Percentiles rank a stretch among this genome's conserved stretches.
Conservation (phyloP, 2,888 invertebrate species). For the Eretmocerus hayati region DNA sequence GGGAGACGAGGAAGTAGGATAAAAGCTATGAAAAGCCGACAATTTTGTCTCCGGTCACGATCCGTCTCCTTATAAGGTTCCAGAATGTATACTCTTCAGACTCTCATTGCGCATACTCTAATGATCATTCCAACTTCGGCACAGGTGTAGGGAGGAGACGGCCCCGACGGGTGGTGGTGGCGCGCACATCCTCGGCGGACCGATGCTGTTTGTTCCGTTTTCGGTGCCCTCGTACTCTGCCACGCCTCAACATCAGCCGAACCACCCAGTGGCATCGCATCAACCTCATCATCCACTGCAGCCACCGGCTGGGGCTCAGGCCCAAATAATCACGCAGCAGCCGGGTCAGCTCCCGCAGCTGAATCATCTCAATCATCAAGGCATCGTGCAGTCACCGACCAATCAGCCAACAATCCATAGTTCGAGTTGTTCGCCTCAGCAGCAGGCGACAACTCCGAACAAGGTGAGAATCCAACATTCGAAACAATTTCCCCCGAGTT, state of each 20-base stretch:
- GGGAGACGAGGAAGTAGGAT: too few relatives aligned
- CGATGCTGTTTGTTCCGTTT: slow-evolving; percentile 48
- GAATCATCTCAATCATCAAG: slow-evolving; percentile 44
- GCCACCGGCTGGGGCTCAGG: slow-evolving; percentile 23
- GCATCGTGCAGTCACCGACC: slow-evolving; percentile 33
- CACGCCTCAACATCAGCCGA: slow-evolving; percentile 43
- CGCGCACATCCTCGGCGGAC: slow-evolving; percentile 47
- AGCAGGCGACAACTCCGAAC: slow-evolving; percentile 43
- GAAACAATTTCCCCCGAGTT: too few relatives aligned
- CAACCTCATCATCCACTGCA: slow-evolving; percentile 37
- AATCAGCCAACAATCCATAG: slow-evolving; percentile 39
- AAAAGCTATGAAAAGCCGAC: too few relatives aligned
- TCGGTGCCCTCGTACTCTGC: slow-evolving; percentile 46
- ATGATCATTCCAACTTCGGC: too few relatives aligned
- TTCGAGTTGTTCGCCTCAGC: slow-evolving; percentile 45
- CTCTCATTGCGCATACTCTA: too few relatives aligned
- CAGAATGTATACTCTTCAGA: too few relatives aligned
- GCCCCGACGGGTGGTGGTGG: slow-evolving; percentile 48
- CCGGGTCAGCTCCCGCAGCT: slow-evolving; percentile 40
- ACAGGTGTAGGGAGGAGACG: slow-evolving; percentile 47
- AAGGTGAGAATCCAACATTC: too few relatives aligned
- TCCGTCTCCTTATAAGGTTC: too few relatives aligned
- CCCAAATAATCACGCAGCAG: slow-evolving; percentile 34
- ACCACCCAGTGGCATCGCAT: slow-evolving; percentile 24
- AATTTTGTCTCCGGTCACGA: too few relatives aligned